Percentiles rank a stretch among this genome's conserved stretches.
Evolutionary conservation across 2,888 invertebrate genomes (phyloP).

Genomic region (Dascillus cervinus): DNA sequence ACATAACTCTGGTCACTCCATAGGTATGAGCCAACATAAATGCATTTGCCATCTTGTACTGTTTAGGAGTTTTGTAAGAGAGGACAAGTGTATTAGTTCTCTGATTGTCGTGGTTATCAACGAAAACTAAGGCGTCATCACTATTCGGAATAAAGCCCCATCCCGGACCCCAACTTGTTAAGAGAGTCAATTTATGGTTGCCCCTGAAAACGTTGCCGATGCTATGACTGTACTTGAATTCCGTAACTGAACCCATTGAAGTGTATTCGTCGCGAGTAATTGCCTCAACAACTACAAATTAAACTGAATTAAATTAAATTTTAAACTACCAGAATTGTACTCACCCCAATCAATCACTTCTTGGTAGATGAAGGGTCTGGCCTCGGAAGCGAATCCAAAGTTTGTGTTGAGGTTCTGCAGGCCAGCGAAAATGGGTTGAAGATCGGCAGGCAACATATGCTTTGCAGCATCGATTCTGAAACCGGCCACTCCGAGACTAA

Average conservation of each 20-base stretch:
- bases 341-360: slow-evolving; percentile 65
- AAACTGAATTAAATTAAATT: slow-evolving; percentile 44
- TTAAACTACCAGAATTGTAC: not conserved
- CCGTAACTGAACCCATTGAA: slow-evolving; percentile 58
- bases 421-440: slow-evolving; percentile 57
- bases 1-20: slow-evolving; percentile 75
- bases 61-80: slow-evolving; percentile 58
- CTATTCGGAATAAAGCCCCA: slow-evolving; percentile 57
- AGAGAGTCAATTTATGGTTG: slow-evolving; percentile 55
- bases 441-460: slow-evolving; percentile 71
- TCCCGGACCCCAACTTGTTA: slow-evolving; percentile 53
- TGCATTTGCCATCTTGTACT: slow-evolving; percentile 70
- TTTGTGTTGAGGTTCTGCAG: slow-evolving; percentile 54
- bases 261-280: slow-evolving; percentile 41
- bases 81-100: slow-evolving; percentile 60
- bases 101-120: slow-evolving; percentile 68
- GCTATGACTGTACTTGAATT: slow-evolving; percentile 56
- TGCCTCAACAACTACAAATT: slow-evolving; percentile 31
- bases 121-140: slow-evolving; percentile 29
- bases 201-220: slow-evolving; percentile 52
- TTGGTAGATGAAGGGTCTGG: slow-evolving; percentile 64
- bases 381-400: slow-evolving; percentile 56
- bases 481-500: slow-evolving; percentile 60
- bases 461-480: slow-evolving; percentile 74
- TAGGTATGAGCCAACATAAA: slow-evolving; percentile 85